Base-by-base conservation (phyloP, 2,888 invertebrate genomes). In the Volucella zonaria region DNA sequence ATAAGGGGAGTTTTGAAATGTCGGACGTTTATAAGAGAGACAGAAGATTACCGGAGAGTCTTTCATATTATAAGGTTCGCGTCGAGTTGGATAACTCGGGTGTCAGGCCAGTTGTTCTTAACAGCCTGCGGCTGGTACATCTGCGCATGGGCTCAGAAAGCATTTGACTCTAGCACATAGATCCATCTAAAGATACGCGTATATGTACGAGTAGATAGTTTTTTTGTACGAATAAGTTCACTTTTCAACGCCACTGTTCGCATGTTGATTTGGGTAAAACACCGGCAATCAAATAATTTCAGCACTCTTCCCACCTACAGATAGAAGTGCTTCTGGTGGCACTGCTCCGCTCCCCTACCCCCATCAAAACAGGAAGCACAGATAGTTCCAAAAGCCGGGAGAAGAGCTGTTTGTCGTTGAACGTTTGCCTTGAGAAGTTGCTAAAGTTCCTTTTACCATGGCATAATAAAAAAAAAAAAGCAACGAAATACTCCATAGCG, bases 201-300 rank as follows among this genome's bases (percentile, higher is more conserved):
- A 18, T 18, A 18, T 18, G 2, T 18, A 2, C 2, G 2, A 1
- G 2, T 18, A 18, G 18, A 18, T 18, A 1, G 1, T 18, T 18
- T 18, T 31, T 31, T 23, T 23, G 23, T 23, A 23, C 3, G 23
- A 23, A 2, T 3, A 18, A 4, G 6, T 10, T 31, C 12, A 40
- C 49, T 70, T 70, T 64, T 3, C 6, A 11, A 9, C 1, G 1
- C 38, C 8, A 79, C 79, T 79, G 79, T 73, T 18, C 9, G 23
- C 66, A 54, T 70, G 42, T 43, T 23, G 66, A 67, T 51, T 66
- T 67, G 66, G 51, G 18, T 56, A 52, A 67, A 62, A 83, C 70
- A 64, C 47, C 43, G 79, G 80, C 66, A 80, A 76, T 85, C 80
- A 80, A 76, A 85, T 62, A 71, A 68, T 76, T 76, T 73, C 42